phyloP scores from a whole-genome alignment of 2,888 invertebrate genomes.

The Oscheius onirici region DNA sequence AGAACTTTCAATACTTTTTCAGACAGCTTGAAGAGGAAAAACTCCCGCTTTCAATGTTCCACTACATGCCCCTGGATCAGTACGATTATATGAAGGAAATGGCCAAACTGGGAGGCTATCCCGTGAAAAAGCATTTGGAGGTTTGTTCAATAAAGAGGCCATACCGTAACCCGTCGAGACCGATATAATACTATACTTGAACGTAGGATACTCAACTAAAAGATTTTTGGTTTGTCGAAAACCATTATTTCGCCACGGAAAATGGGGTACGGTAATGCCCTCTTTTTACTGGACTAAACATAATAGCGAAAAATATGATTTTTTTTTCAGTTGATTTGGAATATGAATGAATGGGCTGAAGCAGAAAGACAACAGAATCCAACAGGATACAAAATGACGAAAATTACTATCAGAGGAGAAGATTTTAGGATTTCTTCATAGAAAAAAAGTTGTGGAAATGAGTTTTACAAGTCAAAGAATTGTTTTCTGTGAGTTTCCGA shows the following conservation, averaged over 20 bases:
- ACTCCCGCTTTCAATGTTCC: not conserved
- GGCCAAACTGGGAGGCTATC: conserved; percentile 12
- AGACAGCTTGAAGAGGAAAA: conserved; percentile 6
- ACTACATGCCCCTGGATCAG: conserved; percentile 9
- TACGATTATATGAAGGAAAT: conserved; percentile 21
- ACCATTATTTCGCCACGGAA: too few species aligned
- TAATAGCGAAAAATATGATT: not conserved
- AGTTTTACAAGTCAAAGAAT: too few species aligned
- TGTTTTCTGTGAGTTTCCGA: too few species aligned
- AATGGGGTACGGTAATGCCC: too few species aligned
- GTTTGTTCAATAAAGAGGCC: too few species aligned
- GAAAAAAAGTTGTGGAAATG: too few species aligned
- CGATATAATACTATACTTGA: too few species aligned
- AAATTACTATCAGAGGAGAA: not conserved
- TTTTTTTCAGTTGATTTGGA: not conserved
- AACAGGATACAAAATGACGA: conserved; percentile 6
- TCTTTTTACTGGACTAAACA: too few species aligned
- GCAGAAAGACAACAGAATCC: not conserved
- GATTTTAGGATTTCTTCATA: not conserved
- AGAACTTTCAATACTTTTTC: not conserved
- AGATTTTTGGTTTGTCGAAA: too few species aligned
- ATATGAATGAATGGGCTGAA: not conserved
- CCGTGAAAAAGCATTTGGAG: not conserved
- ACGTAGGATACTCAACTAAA: too few species aligned
- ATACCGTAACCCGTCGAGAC: too few species aligned